These are phyloP conservation scores for Clistopyga incitator DNA, from an alignment of 2,888 invertebrate species.

Conservation along the genomic window DNA sequence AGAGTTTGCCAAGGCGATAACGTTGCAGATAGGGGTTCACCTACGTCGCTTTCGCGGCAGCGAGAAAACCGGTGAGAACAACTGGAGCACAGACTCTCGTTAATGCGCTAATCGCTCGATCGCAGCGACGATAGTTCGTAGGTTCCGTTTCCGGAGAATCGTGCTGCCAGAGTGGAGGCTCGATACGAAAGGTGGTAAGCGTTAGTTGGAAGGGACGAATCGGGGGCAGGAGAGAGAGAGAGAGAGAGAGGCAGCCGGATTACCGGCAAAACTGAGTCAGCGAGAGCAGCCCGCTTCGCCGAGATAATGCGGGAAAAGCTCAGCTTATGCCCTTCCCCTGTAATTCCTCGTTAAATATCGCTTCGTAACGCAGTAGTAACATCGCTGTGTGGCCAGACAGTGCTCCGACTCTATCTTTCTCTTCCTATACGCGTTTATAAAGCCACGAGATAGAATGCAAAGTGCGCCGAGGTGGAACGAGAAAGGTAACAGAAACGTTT, in stretches of 20 bases:
- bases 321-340: constrained; percentile 74
- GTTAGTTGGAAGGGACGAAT: constrained; percentile 34
- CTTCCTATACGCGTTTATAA: constrained; percentile 27
- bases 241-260: constrained; percentile 63
- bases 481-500: constrained; percentile 18
- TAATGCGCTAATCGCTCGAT: constrained; percentile 73
- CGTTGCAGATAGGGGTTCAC: constrained; percentile 17
- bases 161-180: constrained; percentile 31
- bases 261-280: constrained; percentile 78
- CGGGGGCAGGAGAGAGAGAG: constrained; percentile 37
- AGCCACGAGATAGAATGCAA: constrained; percentile 19
- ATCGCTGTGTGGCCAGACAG: constrained; percentile 63
- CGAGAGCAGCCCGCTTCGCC: constrained; percentile 71
- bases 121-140: constrained; percentile 69
- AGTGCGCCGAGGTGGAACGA: constrained; percentile 3
- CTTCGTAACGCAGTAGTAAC: constrained; percentile 70
- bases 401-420: constrained; percentile 18
- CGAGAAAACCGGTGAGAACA: constrained; percentile 36
- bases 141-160: constrained; percentile 64
- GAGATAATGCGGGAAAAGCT: constrained; percentile 79
- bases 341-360: constrained; percentile 79
- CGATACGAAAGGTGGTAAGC: constrained; percentile 14
- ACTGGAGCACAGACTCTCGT: constrained; percentile 52
- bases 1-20: constrained; percentile 29
- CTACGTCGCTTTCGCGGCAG: neutral